Base-by-base conservation (phyloP, 2,797 vertebrate genomes). In the Coregonus sp. region DNA sequence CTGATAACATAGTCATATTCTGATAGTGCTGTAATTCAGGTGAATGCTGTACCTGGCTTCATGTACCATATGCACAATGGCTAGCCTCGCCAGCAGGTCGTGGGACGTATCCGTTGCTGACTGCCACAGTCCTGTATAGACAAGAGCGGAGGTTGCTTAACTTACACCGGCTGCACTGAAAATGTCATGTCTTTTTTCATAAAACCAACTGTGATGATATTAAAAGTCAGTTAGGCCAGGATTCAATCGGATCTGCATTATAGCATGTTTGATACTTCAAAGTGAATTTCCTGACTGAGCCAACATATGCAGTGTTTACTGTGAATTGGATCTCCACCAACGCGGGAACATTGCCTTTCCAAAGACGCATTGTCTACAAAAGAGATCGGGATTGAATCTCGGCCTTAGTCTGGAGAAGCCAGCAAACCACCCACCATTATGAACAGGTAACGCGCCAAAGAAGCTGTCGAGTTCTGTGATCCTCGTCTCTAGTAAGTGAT, bases 21-120 rank as follows among this genome's bases (percentile, higher is more conserved):
- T 15, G 31, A 35, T 67, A 1, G 66, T 33, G 14, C 16, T 67
- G 25, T 67, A 67, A 67, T 33, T 20, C 56, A 47, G 9, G 59
- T 63, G 20, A 6, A 33, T 67, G 29, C 29, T 67, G 4, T 67
- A 67, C 66, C 91, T 91, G 66, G 91, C 91, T 81, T 93, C 92
- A 68, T 93, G 92, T 12, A 93, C 91, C 91, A 93, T 93, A 84
- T 93, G 90, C 1, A 93, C 89, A 20, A 93, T 86, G 18, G 90
- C 91, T 70, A 93, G 77, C n/a, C 92, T 84, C 47, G 90, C 86
- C 70, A 92, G 79, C 12, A 92, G 86, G 68, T 92, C 88, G 51
- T 91, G 86, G 67, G 90, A 82, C 0, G 92, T 93, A 40, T 92
- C 92, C 73, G 86, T 75, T 40, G 92, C 92, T n/a, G 91, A 92